Evolutionary conservation across 2,888 invertebrate genomes (phyloP), one percentile per base, ranked within the genome.

Genomic region (Caenorhabditis parvicauda): DNA sequence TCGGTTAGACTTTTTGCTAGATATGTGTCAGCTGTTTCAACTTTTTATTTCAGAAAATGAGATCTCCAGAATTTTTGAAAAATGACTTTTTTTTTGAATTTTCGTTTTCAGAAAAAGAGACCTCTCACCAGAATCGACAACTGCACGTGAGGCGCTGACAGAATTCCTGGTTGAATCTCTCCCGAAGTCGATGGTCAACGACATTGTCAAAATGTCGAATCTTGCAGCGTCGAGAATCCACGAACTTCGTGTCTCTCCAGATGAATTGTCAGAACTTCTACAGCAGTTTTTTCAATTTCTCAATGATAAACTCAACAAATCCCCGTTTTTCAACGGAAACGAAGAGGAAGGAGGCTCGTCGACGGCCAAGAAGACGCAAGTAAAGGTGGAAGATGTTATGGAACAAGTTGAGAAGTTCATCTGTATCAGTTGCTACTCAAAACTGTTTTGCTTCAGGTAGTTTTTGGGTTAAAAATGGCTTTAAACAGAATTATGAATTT

Each of bases 401-500:
- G 92, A 94, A 84, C 91, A 90, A 81, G 89, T 91, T 44, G 98
- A 99, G 84, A 90, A 90, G 79, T 92, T 91, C 81, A 87, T 93
- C 47, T 93, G 93, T 88, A 89, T 90, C 0, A 88, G 89, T 77
- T 86, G 94, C 59, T 95, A 96, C 81, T 88, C 89, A 70, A 84
- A 86, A 43, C 84, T 96, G 39, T 96, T 96, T 83, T 92, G 92
- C 67, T 7, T 21, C n/a, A 17, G n/a, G 51, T 6, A 12, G 22
- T 6, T 19, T 51, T 17, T 44, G 42, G n/a, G n/a, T n/a, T n/a
- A n/a, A n/a, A n/a, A n/a, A n/a, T n/a, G n/a, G n/a, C n/a, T 9
- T 24, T 28, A 47, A 17, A 24, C 14, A 17, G 25, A 17, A 7
- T n/a, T 1, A 6, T 22, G 1, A 9, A n/a, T 50, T 19, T 7